These are phyloP conservation scores for Drosophila ficusphila DNA, from an alignment of 1,140 invertebrate species.

Conservation along the genomic window DNA sequence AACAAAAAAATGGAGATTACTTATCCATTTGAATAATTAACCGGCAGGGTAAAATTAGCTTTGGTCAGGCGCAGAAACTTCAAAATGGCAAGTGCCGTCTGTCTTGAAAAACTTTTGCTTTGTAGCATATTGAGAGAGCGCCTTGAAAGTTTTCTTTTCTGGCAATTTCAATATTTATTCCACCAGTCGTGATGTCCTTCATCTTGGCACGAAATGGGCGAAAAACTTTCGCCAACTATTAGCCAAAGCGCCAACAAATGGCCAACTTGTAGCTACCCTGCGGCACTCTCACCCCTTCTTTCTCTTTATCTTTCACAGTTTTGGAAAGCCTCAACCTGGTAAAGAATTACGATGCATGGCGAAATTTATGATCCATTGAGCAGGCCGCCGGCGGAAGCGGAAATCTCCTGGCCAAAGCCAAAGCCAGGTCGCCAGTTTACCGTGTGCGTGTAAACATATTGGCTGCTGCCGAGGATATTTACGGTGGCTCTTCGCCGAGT, in stretches of 20 bases:
- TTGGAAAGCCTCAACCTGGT: slow-evolving; percentile 25
- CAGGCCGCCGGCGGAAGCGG: slow-evolving; percentile 27
- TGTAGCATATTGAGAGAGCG: slow-evolving; percentile 47
- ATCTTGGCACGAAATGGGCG: slow-evolving; percentile 25
- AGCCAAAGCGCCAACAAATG: slow-evolving; percentile 63
- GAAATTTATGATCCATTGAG: slow-evolving; percentile 80
- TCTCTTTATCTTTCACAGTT: background rate
- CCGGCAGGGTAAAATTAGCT: slow-evolving; percentile 29
- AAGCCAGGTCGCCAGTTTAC: slow-evolving; percentile 10
- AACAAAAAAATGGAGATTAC: slow-evolving; percentile 20
- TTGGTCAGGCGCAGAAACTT: slow-evolving; percentile 12
- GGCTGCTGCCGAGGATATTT: slow-evolving; percentile 72
- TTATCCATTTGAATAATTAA: slow-evolving; percentile 49
- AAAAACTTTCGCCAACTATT: slow-evolving; percentile 74
- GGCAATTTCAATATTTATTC: slow-evolving; percentile 60
- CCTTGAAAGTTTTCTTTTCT: slow-evolving; percentile 51
- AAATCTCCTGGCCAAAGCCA: slow-evolving; percentile 30
- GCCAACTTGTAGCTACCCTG: slow-evolving; percentile 64
- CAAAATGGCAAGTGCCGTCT: slow-evolving; percentile 26
- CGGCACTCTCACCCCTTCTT: background rate
- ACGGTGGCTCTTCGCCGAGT: slow-evolving; percentile 58
- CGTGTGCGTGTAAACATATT: slow-evolving; percentile 80
- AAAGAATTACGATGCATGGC: slow-evolving; percentile 70
- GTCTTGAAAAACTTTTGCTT: slow-evolving; percentile 40
- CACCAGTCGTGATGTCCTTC: slow-evolving; percentile 51